These are phyloP conservation scores for Hypena proboscidalis DNA, from an alignment of 2,888 invertebrate genomes.

Conservation along the genomic window DNA sequence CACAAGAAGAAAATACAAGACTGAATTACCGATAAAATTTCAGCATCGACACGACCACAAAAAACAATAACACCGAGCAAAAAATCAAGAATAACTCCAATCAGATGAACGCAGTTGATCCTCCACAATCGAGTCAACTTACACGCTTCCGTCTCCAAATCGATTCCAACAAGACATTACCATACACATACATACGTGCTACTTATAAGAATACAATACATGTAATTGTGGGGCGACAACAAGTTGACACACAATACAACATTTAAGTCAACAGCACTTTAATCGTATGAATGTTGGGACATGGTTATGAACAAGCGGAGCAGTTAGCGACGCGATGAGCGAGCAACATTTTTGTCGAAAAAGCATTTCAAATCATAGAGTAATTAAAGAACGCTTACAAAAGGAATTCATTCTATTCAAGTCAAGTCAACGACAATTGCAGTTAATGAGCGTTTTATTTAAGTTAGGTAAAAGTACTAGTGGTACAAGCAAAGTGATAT, in stretches of 20 bases:
- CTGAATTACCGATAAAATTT: too few species aligned
- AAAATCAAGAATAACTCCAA: neutral
- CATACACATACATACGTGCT: constrained; percentile 7
- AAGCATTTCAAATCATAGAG: too few species aligned
- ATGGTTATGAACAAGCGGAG: constrained; percentile 1
- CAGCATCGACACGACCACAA: too few species aligned
- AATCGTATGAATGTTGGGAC: constrained; percentile 20
- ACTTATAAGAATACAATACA: constrained; percentile 31
- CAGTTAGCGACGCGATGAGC: neutral
- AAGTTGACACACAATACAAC: constrained; percentile 29
- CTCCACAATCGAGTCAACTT: neutral
- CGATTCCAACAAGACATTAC: constrained; percentile 27
- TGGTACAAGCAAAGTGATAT: too few species aligned
- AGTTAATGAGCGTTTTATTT: too few species aligned
- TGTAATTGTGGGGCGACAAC: constrained; percentile 27
- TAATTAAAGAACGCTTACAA: too few species aligned
- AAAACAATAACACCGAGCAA: too few species aligned
- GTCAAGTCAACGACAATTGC: too few species aligned
- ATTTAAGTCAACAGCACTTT: constrained; percentile 37
- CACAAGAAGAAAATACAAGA: too few species aligned
- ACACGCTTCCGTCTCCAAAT: constrained; percentile 12
- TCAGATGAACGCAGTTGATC: neutral
- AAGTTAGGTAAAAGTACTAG: too few species aligned
- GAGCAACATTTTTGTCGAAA: too few species aligned
- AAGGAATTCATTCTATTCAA: too few species aligned